phyloP scores from a whole-genome alignment of 2,888 invertebrate species.

The Drosophila phalerata region DNA sequence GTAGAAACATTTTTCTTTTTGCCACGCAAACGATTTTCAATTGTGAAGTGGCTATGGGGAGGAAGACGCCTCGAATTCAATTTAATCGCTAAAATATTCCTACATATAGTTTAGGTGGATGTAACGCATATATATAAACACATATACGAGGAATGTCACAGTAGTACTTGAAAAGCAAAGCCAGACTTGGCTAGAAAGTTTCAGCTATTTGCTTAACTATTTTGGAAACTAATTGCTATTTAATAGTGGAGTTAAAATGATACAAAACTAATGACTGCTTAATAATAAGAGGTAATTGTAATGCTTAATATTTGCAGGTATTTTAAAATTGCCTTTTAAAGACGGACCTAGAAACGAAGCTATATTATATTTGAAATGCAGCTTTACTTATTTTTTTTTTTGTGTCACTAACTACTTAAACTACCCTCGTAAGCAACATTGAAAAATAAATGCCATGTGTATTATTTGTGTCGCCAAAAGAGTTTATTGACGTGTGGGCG shows the following conservation, averaged over 20 bases:
- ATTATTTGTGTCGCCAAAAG: constrained; percentile 14
- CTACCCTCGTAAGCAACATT: background rate
- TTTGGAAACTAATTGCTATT: background rate
- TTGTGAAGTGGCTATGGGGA: constrained; percentile 56
- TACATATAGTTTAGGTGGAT: constrained; percentile 48
- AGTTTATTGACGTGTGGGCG: constrained; percentile 17
- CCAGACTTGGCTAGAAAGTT: background rate
- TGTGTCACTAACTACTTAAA: background rate
- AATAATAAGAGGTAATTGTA: no score
- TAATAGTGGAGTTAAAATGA: no score
- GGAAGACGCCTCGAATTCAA: constrained; percentile 22
- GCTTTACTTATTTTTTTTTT: background rate
- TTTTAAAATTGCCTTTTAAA: no score
- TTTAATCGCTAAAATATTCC: constrained; percentile 58
- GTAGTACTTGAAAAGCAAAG: background rate
- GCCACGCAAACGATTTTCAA: constrained; percentile 69
- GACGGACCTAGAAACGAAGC: no score
- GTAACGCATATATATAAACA: constrained; percentile 11
- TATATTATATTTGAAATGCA: no score
- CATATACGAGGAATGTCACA: background rate
- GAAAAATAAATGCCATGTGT: background rate
- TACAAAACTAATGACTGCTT: no score
- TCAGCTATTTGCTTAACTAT: no score
- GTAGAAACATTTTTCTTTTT: constrained; percentile 63
- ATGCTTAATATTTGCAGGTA: no score